A percentile compares a stretch with the other conserved stretches of the same genome.
Conservation (phyloP, 2,113 vertebrate genomes). For the Aplodontia rufa region DNA sequence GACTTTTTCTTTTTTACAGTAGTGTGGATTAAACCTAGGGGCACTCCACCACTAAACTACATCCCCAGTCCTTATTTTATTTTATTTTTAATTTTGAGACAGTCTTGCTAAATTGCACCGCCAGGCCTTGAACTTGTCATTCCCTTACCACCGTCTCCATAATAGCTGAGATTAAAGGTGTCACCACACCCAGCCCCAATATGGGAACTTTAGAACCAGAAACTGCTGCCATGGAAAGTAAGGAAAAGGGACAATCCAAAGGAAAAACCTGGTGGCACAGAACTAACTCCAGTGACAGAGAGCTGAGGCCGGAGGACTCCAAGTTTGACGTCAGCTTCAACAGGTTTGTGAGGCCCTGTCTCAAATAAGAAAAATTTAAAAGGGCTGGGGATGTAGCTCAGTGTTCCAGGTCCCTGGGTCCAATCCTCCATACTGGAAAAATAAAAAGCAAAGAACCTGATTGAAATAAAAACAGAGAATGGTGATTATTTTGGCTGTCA, state of each 20-base stretch:
- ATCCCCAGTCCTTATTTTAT: background rate
- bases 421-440: too few relatives aligned
- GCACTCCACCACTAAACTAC: background rate
- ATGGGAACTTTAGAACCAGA: background rate
- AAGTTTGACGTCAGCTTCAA: background rate
- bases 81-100: background rate
- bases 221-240: background rate
- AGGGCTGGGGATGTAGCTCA: background rate
- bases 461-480: background rate
- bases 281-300: background rate
- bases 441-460: background rate
- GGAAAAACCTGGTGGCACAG: background rate
- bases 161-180: background rate
- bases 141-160: background rate
- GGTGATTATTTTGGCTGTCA: slow-evolving; percentile 7
- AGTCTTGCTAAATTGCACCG: background rate
- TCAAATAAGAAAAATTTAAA: background rate
- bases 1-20: background rate
- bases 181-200: background rate
- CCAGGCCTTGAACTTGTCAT: background rate
- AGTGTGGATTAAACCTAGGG: background rate
- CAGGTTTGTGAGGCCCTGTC: background rate
- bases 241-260: background rate
- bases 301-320: background rate
- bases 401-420: background rate